Conservation (phyloP, 2,113 vertebrate species). For the Origma solitaria region DNA sequence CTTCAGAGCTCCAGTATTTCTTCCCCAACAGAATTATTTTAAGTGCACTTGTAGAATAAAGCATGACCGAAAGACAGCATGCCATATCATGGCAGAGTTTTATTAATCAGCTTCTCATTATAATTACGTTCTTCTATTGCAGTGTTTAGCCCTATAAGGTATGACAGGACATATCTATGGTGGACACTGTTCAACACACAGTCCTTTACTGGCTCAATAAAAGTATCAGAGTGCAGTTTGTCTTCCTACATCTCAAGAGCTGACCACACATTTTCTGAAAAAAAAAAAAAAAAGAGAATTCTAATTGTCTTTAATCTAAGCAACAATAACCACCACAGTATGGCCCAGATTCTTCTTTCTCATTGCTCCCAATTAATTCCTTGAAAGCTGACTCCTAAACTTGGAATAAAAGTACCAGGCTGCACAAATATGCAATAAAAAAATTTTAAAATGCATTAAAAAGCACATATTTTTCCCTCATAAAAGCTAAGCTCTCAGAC, state of each 20-base stretch:
- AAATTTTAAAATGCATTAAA: background rate
- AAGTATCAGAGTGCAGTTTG: background rate
- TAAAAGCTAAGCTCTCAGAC: background rate
- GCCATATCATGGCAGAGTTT: background rate
- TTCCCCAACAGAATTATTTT: background rate
- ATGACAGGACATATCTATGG: background rate
- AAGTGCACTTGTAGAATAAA: background rate
- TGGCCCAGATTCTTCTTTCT: background rate
- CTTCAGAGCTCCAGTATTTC: background rate
- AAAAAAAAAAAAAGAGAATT: background rate
- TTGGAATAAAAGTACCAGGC: background rate
- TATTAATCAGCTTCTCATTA: background rate
- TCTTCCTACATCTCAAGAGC: background rate
- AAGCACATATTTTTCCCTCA: background rate
- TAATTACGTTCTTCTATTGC: background rate
- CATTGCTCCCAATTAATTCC: background rate
- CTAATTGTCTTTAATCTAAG: background rate
- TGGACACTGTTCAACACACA: background rate
- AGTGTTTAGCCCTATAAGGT: background rate
- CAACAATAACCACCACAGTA: background rate
- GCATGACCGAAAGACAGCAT: background rate
- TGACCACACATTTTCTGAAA: background rate
- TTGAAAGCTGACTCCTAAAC: background rate
- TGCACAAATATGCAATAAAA: background rate
- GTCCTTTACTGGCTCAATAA: background rate